Conservation (phyloP, 2,888 invertebrate species). For the Aleiodes leptofemur region DNA sequence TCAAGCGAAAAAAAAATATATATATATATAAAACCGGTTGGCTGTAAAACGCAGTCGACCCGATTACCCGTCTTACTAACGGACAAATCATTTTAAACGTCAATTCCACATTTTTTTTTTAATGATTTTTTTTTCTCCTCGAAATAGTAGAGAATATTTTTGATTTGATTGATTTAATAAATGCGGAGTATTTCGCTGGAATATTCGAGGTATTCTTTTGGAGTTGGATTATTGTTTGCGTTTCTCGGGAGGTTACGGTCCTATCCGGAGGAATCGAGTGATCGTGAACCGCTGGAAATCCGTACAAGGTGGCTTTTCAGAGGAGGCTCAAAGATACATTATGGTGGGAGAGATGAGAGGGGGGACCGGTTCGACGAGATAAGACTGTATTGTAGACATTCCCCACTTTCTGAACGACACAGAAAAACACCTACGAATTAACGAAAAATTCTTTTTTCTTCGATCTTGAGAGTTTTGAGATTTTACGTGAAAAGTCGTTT, state of each 20-base stretch:
- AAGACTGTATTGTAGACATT: constrained; percentile 51
- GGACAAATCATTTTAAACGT: constrained; percentile 57
- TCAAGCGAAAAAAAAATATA: constrained; percentile 39
- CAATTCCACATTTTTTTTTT: constrained; percentile 39
- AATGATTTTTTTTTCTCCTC: background rate
- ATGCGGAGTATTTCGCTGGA: no score
- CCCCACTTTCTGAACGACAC: constrained; percentile 26
- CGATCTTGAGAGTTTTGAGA: constrained; percentile 3
- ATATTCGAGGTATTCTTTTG: no score
- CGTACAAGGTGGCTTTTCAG: constrained; percentile 8
- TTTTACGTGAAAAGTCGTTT: no score
- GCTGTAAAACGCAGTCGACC: constrained; percentile 52
- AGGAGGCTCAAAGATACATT: constrained; percentile 40
- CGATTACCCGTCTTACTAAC: constrained; percentile 55
- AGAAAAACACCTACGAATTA: constrained; percentile 50
- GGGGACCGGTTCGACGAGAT: constrained; percentile 67
- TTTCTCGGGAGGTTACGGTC: no score
- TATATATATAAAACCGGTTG: constrained; percentile 56
- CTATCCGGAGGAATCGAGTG: no score
- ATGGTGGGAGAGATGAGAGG: constrained; percentile 15
- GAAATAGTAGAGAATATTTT: no score
- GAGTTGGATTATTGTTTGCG: no score
- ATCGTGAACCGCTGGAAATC: constrained; percentile 1
- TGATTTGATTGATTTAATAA: no score
- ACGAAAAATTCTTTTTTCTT: background rate